Evolutionary conservation across 2,797 vertebrate genomes (phyloP).

Genomic region (Halcyon badia): DNA sequence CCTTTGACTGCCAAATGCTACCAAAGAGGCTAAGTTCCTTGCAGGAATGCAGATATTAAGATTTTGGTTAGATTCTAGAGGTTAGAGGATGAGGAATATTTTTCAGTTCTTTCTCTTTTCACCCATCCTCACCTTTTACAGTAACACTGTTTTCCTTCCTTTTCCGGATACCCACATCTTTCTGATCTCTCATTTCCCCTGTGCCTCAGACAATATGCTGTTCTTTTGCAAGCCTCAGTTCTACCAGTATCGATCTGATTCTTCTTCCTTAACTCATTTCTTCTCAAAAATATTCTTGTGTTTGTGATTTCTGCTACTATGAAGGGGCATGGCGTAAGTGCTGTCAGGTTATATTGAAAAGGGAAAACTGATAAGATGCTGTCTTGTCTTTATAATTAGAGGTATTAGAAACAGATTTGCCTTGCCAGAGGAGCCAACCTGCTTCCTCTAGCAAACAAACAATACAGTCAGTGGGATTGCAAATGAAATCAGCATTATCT

Average conservation of each 20-base stretch:
- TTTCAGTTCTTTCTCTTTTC: not conserved
- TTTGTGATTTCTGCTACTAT: not conserved
- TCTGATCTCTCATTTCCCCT: not conserved
- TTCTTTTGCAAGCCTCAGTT: not conserved
- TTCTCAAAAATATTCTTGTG: not conserved
- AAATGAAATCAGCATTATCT: not conserved
- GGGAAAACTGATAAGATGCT: not conserved
- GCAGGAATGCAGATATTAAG: not conserved
- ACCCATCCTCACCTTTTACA: not conserved
- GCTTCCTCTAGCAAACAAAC: not conserved
- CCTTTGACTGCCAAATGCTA: not conserved
- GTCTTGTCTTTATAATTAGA: not conserved
- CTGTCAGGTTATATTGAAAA: not conserved
- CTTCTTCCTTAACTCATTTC: not conserved
- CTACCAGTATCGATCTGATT: not conserved
- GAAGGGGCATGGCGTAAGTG: not conserved
- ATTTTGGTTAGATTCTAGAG: not conserved
- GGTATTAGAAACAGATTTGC: not conserved
- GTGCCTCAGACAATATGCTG: not conserved
- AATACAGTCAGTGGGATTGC: not conserved
- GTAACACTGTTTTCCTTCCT: not conserved
- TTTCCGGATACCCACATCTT: not conserved
- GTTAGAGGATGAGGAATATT: too few species aligned
- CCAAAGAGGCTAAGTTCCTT: not conserved
- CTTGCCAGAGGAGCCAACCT: not conserved